A percentile compares a stretch with the other conserved stretches of the same genome.
phyloP scores from a whole-genome alignment of 2,113 vertebrate species.

The Brienomyrus brachyistius region DNA sequence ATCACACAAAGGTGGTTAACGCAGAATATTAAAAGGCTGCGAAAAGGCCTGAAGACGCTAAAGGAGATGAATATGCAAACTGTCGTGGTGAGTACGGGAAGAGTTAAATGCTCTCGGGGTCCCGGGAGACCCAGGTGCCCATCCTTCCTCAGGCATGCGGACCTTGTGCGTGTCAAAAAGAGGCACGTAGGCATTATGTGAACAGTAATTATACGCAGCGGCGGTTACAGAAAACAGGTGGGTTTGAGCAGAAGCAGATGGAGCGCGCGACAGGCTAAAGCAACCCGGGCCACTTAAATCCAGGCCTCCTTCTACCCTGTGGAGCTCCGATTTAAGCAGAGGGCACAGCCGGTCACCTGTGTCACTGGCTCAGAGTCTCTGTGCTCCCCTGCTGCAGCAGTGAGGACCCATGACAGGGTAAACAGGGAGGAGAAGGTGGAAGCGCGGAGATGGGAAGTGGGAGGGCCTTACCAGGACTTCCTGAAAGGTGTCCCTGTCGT shows the following conservation, averaged over 20 bases:
- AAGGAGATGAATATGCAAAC: background rate
- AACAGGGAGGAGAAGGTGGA: background rate
- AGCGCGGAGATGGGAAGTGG: too few species aligned
- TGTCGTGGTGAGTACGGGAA: background rate
- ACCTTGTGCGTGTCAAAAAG: background rate
- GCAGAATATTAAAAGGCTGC: background rate
- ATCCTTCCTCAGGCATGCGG: background rate
- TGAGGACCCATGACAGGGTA: background rate
- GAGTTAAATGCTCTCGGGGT: background rate
- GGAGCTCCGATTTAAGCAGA: background rate
- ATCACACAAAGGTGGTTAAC: background rate
- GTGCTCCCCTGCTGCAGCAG: background rate
- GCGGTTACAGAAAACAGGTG: background rate
- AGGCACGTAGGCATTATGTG: background rate
- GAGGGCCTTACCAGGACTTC: slow-evolving; percentile 83
- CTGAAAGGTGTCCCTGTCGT: slow-evolving; percentile 74
- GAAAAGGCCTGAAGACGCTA: background rate
- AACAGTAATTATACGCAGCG: background rate
- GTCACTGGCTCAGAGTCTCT: background rate
- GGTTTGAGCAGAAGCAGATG: background rate
- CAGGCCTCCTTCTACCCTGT: background rate
- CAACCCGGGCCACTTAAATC: background rate
- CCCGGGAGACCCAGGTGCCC: background rate
- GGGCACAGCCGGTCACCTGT: background rate
- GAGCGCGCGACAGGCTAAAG: background rate